A percentile compares a stretch with the other conserved stretches of the same genome.
phyloP scores from a whole-genome alignment of 53 echinoderm and acorn worm species.

The Crossaster papposus region DNA sequence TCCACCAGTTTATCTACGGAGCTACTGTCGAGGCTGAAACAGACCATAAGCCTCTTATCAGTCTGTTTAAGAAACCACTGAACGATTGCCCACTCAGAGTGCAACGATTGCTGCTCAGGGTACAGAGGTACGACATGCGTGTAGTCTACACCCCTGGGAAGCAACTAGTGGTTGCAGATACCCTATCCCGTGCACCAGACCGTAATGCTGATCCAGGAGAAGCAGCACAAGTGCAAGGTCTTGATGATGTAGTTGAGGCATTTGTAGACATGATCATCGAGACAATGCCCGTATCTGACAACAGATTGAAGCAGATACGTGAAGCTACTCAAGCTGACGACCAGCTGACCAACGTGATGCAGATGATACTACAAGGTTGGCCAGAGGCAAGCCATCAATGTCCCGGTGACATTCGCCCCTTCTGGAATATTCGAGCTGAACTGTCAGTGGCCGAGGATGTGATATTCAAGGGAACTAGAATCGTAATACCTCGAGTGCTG shows the following conservation, averaged over 20 bases:
- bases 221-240: not conserved
- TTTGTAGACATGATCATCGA: conserved; percentile 56
- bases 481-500: conserved; percentile 15
- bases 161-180: conserved; percentile 53
- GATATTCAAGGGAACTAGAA: not conserved
- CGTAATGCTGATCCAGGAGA: conserved; percentile 18
- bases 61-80: conserved; percentile 49
- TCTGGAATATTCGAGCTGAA: conserved; percentile 1
- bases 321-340: conserved; percentile 52
- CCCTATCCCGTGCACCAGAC: conserved; percentile 65
- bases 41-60: conserved; percentile 67
- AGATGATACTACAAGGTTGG: conserved; percentile 53
- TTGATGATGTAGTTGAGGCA: conserved; percentile 56
- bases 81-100: conserved; percentile 50
- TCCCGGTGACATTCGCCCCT: conserved; percentile 10
- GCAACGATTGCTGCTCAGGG: conserved; percentile 46
- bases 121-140: conserved; percentile 57
- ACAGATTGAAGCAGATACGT: conserved; percentile 48
- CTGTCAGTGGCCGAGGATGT: too few relatives aligned
- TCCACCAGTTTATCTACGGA: conserved; percentile 63
- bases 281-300: conserved; percentile 36
- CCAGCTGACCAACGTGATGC: conserved; percentile 37
- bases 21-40: conserved; percentile 51
- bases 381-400: conserved; percentile 41
- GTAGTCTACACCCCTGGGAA: conserved; percentile 63